Evolutionary conservation across 2,113 vertebrate species (phyloP).

Genomic region (Chaetodon trifascialis): DNA sequence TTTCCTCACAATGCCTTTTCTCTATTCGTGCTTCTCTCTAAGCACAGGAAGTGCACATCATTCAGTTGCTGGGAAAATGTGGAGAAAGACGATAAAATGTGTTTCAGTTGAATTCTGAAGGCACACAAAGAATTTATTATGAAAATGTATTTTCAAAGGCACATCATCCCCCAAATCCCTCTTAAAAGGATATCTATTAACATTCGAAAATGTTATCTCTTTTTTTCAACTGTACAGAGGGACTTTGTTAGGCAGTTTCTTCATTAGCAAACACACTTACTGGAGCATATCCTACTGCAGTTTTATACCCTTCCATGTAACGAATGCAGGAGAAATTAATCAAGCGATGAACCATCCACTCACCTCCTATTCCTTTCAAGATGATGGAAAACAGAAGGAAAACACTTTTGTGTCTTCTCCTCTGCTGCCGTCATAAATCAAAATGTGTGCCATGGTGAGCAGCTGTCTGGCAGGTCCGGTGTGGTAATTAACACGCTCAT

Average conservation of each 20-base stretch:
- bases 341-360: slow-evolving; percentile 51
- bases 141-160: background rate
- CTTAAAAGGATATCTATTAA: background rate
- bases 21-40: background rate
- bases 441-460: slow-evolving; percentile 20
- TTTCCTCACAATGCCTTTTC: background rate
- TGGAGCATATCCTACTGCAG: slow-evolving; percentile 10
- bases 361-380: slow-evolving; percentile 35
- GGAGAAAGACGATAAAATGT: background rate
- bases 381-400: slow-evolving; percentile 59
- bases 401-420: slow-evolving; percentile 35
- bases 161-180: background rate
- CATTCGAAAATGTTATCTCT: background rate
- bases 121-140: background rate
- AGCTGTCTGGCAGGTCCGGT: slow-evolving; percentile 54
- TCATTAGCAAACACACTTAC: slow-evolving; percentile 35
- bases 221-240: background rate
- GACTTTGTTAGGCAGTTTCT: slow-evolving; percentile 30
- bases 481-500: slow-evolving; percentile 70
- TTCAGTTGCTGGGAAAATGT: background rate
- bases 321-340: slow-evolving; percentile 54
- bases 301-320: slow-evolving; percentile 23
- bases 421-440: slow-evolving; percentile 64
- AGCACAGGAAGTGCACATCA: background rate
- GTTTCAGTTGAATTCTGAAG: background rate